phyloP scores from a whole-genome alignment of 2,888 invertebrate species.

The Lordiphosa fenestrarum region DNA sequence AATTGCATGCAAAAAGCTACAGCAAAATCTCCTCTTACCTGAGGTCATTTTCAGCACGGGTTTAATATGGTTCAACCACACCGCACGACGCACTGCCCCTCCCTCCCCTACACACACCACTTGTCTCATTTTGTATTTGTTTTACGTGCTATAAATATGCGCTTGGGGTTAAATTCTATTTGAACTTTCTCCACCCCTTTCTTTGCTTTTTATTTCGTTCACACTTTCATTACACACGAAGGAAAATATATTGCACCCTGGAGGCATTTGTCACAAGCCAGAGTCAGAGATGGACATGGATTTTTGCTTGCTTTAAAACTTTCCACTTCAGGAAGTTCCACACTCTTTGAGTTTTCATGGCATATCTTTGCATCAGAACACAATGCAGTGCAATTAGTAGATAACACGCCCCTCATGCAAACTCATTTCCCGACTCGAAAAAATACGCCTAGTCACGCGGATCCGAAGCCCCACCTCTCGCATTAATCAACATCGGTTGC shows the following conservation, averaged over 20 bases:
- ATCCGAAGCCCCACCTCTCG: constrained; percentile 32
- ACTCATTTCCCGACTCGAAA: constrained; percentile 57
- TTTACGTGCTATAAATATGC: constrained; percentile 61
- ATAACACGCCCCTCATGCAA: constrained; percentile 49
- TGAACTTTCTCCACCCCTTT: constrained; percentile 59
- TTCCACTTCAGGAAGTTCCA: constrained; percentile 2
- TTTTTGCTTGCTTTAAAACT: constrained; percentile 47
- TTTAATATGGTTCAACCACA: constrained; percentile 22
- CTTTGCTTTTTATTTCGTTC: constrained; percentile 41
- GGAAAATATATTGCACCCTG: constrained; percentile 61
- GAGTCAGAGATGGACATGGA: constrained; percentile 26
- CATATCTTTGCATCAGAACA: constrained; percentile 27
- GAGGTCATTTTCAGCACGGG: constrained; percentile 65
- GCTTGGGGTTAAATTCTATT: constrained; percentile 70
- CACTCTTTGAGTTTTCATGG: constrained; percentile 23
- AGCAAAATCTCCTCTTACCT: constrained; percentile 65
- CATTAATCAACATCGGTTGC: constrained; percentile 68
- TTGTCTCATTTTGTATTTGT: constrained; percentile 48
- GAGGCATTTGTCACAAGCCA: constrained; percentile 57
- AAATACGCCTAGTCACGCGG: constrained; percentile 67
- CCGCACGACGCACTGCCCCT: constrained; percentile 21
- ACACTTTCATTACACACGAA: constrained; percentile 67
- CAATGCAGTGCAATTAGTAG: constrained; percentile 61
- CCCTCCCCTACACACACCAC: constrained; percentile 6
- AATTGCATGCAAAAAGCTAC: constrained; percentile 43